These are phyloP conservation scores for Xanthorhoe designata DNA, from an alignment of 2,888 invertebrate species.

Conservation along the genomic window DNA sequence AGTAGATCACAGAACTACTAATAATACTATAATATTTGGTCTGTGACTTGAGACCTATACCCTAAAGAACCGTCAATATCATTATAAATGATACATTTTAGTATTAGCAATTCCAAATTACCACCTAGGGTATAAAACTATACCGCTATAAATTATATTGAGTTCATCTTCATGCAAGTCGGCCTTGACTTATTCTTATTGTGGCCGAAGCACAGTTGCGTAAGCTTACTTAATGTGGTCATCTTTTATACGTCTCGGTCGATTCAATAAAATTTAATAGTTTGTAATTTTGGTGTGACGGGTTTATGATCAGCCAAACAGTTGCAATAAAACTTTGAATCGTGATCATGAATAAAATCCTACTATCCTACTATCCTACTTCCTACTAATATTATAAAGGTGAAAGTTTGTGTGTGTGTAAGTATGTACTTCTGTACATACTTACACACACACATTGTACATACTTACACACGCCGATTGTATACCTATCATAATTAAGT, in stretches of 20 bases:
- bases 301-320: background rate
- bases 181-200: slow-evolving; percentile 25
- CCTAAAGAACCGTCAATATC: too few species aligned
- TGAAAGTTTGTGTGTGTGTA: too few species aligned
- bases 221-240: slow-evolving; percentile 18
- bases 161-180: slow-evolving; percentile 28
- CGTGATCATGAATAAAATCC: background rate
- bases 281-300: slow-evolving; percentile 1
- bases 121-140: background rate
- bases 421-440: too few species aligned
- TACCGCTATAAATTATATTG: background rate
- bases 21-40: too few species aligned
- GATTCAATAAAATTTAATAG: slow-evolving; percentile 6
- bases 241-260: slow-evolving; percentile 11
- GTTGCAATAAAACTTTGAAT: background rate
- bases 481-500: too few species aligned
- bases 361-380: too few species aligned
- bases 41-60: too few species aligned
- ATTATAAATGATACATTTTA: too few species aligned
- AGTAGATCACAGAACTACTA: too few species aligned
- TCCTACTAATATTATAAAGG: too few species aligned
- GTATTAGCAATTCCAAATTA: background rate
- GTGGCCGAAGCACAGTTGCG: slow-evolving; percentile 11
- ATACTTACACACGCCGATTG: too few species aligned
- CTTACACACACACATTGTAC: too few species aligned